Conservation (phyloP, 2,797 vertebrate genomes). For the Sebastes cheni region DNA sequence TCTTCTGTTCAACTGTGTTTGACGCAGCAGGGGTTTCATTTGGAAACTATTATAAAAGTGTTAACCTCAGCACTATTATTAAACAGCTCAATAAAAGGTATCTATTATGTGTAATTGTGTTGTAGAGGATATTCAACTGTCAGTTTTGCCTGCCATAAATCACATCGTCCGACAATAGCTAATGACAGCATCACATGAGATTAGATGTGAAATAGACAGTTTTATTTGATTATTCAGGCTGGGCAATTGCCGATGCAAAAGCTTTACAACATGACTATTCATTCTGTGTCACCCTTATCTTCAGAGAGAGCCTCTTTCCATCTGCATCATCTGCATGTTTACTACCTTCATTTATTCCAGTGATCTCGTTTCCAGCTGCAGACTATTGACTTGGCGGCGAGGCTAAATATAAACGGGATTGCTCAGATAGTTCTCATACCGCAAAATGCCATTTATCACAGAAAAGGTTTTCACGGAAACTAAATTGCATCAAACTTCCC, state of each 20-base stretch:
- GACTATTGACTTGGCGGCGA: neutral
- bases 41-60: slow-evolving; percentile 26
- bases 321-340: slow-evolving; percentile 4
- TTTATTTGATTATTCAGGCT: slow-evolving; percentile 6
- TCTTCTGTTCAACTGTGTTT: slow-evolving; percentile 13
- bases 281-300: neutral
- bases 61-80: neutral
- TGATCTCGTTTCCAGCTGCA: slow-evolving; percentile 40
- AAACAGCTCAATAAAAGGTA: neutral
- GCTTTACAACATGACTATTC: neutral
- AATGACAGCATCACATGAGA: neutral
- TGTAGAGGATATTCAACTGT: neutral
- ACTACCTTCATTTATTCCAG: slow-evolving; percentile 30
- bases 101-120: neutral
- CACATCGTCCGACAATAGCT: neutral
- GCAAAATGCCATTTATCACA: slow-evolving; percentile 3
- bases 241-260: neutral
- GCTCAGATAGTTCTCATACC: slow-evolving; percentile 60
- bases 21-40: slow-evolving; percentile 45
- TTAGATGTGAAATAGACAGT: neutral
- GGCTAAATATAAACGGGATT: slow-evolving; percentile 65
- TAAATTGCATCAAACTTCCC: slow-evolving; percentile 1
- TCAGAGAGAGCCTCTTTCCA: neutral
- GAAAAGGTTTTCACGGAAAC: slow-evolving; percentile 12
- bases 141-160: neutral